Evolutionary conservation across 2,797 vertebrate genomes (phyloP).

Genomic region (Darevskia mixta): DNA sequence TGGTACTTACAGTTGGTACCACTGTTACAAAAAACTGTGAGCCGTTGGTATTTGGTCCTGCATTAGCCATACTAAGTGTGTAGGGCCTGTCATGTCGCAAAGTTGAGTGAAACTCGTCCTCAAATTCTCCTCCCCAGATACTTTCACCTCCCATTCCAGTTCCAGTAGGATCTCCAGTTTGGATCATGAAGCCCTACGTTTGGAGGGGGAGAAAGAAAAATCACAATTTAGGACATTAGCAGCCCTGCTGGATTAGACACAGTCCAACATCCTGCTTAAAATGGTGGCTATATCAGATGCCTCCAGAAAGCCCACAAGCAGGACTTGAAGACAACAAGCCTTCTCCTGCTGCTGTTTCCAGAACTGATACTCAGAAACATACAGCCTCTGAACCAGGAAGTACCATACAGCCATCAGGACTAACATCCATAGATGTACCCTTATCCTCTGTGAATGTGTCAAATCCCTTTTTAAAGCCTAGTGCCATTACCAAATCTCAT

Average conservation of each 20-base stretch:
- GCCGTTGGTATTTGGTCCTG: constrained; percentile 93
- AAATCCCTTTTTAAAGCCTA: not conserved
- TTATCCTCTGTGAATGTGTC: not conserved
- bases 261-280: not conserved
- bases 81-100: constrained; percentile 97
- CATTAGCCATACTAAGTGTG: constrained; percentile 98
- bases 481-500: not conserved
- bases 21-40: constrained; percentile 98
- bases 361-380: not conserved
- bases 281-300: not conserved
- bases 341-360: not conserved
- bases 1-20: constrained; percentile 92
- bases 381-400: not conserved
- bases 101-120: constrained; percentile 97
- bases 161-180: constrained; percentile 97
- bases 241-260: not conserved
- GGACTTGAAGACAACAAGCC: not conserved
- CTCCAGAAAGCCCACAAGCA: not conserved
- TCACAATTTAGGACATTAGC: not conserved
- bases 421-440: not conserved
- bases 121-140: constrained; percentile 98
- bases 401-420: not conserved
- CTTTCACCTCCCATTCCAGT: constrained; percentile 99
- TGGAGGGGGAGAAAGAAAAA: constrained; percentile 26
- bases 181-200: constrained; percentile 96